Evolutionary conservation across 2,888 invertebrate species (phyloP).

Genomic region (Synergus itoensis): DNA sequence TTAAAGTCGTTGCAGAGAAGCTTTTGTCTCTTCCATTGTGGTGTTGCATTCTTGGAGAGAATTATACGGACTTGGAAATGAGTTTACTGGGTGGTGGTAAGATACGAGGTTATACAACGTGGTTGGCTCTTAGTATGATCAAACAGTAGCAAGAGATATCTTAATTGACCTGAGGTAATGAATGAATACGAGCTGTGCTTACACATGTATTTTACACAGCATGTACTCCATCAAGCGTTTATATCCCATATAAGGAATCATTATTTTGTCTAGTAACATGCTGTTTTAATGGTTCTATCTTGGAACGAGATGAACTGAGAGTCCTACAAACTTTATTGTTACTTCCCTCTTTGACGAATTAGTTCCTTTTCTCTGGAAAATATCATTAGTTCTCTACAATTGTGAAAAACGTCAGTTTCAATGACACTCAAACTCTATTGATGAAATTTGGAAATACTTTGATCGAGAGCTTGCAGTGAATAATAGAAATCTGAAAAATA

Average conservation of each 20-base stretch:
- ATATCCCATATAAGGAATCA: slow-evolving; percentile 26
- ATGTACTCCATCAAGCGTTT: slow-evolving; percentile 36
- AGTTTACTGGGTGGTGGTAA: neutral
- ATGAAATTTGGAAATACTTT: too few relatives aligned
- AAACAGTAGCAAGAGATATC: slow-evolving; percentile 26
- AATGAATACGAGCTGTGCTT: slow-evolving; percentile 31
- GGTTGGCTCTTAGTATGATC: slow-evolving; percentile 24
- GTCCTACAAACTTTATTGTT: slow-evolving; percentile 4
- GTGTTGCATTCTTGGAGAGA: slow-evolving; percentile 19
- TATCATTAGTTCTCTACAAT: neutral
- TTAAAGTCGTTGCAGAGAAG: slow-evolving; percentile 13
- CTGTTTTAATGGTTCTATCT: slow-evolving; percentile 25
- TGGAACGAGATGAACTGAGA: slow-evolving; percentile 14
- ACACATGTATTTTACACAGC: slow-evolving; percentile 21
- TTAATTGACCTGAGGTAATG: slow-evolving; percentile 39
- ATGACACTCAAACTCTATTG: too few relatives aligned
- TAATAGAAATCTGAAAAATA: neutral
- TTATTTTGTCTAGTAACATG: neutral
- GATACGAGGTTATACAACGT: slow-evolving; percentile 22
- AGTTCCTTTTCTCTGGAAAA: neutral
- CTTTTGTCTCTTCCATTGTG: neutral
- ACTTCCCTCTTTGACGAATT: neutral
- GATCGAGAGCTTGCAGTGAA: too few relatives aligned
- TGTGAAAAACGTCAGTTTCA: neutral
- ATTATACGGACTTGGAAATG: slow-evolving; percentile 3